Evolutionary conservation across 2,888 invertebrate genomes (phyloP), one percentile per base, ranked within the genome.

Genomic region (Dyspetes luteomarginatus): DNA sequence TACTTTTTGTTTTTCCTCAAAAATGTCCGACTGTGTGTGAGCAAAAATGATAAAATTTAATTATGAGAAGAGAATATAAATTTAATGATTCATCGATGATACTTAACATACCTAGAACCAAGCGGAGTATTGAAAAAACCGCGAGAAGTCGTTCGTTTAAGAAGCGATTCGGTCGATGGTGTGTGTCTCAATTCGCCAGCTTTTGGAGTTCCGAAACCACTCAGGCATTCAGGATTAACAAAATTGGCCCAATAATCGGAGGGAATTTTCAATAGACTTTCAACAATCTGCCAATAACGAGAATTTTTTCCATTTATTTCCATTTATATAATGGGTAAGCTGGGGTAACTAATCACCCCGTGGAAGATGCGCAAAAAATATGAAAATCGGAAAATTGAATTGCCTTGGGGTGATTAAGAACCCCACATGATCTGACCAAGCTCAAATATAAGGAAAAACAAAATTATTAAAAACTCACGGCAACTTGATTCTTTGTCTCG

Each of bases 201-300:
- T 85, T 88, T 91, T 22, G 91, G 92, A 3, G 89, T 90, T 12
- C 88, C 88, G 50, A 89, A 85, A 9, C 74, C 84, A 60, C 86
- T 87, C 30, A 88, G 64, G 36, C 86, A 87, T 52, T 91, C 91
- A 1, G 94, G 93, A 83, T 94, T 94, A 28, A 96, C 94, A 92
- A 95, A 95, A 88, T 94, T 94, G 52, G 94, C 93, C 97, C 97
- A 97, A 92, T 96, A 97, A 87, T 96, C 95, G 0, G 94, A 93
- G 0, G 96, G 95, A 81, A 97, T 93, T 52, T 94, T 94, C 65
- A 97, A 92, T 67, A 97, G 91, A 58, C 94, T 93, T 87, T 96
- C 95, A 94, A 96, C 94, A 85, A 95, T 95, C 94, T 95, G 88
- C 0, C 91, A 90, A 55, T 52, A 77, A 60, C 5, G 52, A 55